Evolutionary conservation across 2,888 invertebrate genomes (phyloP).

Genomic region (Oconnorella tubifera): DNA sequence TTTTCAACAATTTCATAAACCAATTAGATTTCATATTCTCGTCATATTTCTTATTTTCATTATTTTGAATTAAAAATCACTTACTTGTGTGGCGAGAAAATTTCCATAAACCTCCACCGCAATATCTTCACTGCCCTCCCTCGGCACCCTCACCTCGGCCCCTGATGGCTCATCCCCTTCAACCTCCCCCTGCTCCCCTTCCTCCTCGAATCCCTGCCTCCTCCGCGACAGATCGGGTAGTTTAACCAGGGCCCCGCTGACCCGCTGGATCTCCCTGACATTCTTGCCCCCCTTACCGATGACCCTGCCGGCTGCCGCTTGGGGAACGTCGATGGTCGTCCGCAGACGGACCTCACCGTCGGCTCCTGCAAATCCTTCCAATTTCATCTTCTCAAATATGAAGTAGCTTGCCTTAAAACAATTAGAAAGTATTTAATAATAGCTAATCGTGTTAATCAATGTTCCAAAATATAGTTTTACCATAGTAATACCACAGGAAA

Average conservation of each 20-base stretch:
- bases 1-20: too few relatives aligned
- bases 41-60: too few relatives aligned
- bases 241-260: conserved; percentile 75
- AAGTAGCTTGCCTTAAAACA: conserved; percentile 93
- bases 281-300: conserved; percentile 73
- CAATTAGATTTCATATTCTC: too few relatives aligned
- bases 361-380: conserved; percentile 58
- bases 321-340: conserved; percentile 85
- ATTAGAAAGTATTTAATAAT: conserved; percentile 35
- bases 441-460: too few relatives aligned
- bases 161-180: background rate
- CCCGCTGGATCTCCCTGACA: conserved; percentile 79
- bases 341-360: conserved; percentile 78
- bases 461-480: too few relatives aligned
- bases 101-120: conserved; percentile 37
- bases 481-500: too few relatives aligned
- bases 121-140: conserved; percentile 33
- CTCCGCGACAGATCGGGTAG: conserved; percentile 42
- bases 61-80: too few relatives aligned
- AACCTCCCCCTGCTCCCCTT: conserved; percentile 3
- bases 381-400: conserved; percentile 95
- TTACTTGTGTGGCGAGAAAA: conserved; percentile 37
- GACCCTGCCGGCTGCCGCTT: conserved; percentile 86
- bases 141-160: conserved; percentile 5
- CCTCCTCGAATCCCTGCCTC: conserved; percentile 3